Evolutionary conservation across 2,797 vertebrate genomes (phyloP).

Genomic region (Manis pentadactyla): DNA sequence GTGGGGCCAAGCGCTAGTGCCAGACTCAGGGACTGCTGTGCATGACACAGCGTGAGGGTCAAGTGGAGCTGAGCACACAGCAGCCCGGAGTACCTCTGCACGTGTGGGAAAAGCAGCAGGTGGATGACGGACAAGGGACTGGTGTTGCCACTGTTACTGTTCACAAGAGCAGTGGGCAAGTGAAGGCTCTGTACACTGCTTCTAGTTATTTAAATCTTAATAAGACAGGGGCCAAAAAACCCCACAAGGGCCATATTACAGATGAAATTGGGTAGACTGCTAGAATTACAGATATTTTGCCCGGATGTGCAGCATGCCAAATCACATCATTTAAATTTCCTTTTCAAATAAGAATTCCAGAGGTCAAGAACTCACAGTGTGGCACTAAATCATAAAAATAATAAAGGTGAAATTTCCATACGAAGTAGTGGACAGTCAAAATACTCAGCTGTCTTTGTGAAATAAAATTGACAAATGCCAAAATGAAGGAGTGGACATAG

Average conservation of each 20-base stretch:
- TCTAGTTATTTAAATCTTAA: background rate
- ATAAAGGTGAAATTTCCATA: background rate
- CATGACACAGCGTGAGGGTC: background rate
- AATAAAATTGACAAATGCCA: background rate
- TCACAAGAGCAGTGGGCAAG: background rate
- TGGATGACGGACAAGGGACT: too few species aligned
- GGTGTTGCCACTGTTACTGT: background rate
- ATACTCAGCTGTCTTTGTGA: background rate
- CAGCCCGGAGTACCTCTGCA: background rate
- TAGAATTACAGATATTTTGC: background rate
- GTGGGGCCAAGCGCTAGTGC: fast-evolving
- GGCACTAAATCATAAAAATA: background rate
- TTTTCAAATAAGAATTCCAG: background rate
- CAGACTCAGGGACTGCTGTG: background rate
- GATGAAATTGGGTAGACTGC: background rate
- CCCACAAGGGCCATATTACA: background rate
- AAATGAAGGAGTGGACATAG: background rate
- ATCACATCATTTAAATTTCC: background rate
- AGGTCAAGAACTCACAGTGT: background rate
- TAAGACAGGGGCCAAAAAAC: too few species aligned
- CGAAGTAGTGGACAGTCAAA: background rate
- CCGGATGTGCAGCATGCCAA: background rate
- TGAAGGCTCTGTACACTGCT: background rate
- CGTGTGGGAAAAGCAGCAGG: background rate
- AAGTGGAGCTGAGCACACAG: fast-evolving